phyloP scores from a whole-genome alignment of 92 coral and sea anemone genomes.

The Epizoanthus illoricatus region DNA sequence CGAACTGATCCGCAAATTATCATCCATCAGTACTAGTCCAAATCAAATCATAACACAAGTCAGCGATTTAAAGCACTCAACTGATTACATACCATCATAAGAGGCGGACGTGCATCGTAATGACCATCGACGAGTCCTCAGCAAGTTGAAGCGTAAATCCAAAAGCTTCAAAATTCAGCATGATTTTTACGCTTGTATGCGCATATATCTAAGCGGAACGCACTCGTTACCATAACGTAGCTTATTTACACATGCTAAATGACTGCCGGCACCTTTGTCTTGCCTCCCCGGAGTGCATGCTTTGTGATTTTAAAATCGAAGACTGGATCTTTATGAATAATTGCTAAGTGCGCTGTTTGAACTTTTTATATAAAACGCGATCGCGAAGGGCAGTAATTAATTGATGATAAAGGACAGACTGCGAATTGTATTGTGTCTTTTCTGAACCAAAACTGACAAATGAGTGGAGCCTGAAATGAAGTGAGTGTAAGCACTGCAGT shows the following conservation, averaged over 20 bases:
- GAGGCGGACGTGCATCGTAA: neutral
- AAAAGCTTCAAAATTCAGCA: neutral
- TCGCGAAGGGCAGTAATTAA: neutral
- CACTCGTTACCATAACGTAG: neutral
- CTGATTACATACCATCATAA: neutral
- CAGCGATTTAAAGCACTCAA: neutral
- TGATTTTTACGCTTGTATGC: slow-evolving; percentile 13
- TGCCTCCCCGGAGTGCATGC: slow-evolving; percentile 1
- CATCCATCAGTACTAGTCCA: neutral
- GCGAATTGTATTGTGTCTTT: no score
- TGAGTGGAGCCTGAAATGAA: no score
- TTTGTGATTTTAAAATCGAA: neutral
- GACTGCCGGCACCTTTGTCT: neutral
- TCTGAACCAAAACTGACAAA: no score
- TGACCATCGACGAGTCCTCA: neutral
- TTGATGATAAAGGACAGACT: no score
- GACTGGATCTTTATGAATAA: slow-evolving; percentile 14
- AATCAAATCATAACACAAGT: neutral
- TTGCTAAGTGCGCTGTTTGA: neutral
- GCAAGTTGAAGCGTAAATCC: neutral
- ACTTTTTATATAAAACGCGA: neutral
- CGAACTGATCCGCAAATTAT: neutral
- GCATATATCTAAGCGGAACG: neutral
- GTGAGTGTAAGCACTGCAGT: no score
- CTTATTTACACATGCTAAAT: neutral